phyloP scores from a whole-genome alignment of 2,797 vertebrate genomes.

The Thunnus albacares region DNA sequence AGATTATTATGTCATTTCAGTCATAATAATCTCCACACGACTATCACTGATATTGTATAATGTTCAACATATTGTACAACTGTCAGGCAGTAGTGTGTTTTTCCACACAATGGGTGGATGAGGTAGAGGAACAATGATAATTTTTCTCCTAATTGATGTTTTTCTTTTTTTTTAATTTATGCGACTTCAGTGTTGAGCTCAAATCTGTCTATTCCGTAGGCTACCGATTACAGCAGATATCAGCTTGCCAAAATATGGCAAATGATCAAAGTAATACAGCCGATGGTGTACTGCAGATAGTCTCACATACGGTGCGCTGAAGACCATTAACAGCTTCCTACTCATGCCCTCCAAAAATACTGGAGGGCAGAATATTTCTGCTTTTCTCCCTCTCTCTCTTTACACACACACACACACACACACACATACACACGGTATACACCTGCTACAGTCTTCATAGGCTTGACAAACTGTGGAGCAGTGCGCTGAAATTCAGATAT shows the following conservation, averaged over 20 bases:
- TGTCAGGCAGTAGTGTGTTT: not conserved
- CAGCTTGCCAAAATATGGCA: not conserved
- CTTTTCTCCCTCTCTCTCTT: not conserved
- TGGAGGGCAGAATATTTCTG: slow-evolving; percentile 15
- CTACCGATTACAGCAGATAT: slow-evolving; percentile 10
- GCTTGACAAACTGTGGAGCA: not conserved
- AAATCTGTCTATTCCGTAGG: slow-evolving; percentile 8
- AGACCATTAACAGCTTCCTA: slow-evolving; percentile 53
- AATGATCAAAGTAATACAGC: not conserved
- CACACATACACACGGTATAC: not conserved
- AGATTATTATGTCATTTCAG: not conserved
- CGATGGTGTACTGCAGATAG: slow-evolving; percentile 25
- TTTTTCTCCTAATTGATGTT: not conserved
- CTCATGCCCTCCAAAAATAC: slow-evolving; percentile 53
- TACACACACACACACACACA: slow-evolving; percentile 4
- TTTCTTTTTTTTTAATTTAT: not conserved
- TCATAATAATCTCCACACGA: not conserved
- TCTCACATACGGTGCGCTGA: slow-evolving; percentile 3
- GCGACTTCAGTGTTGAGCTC: not conserved
- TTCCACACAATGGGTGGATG: not conserved
- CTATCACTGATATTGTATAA: not conserved
- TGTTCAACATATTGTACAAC: not conserved
- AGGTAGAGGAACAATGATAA: not conserved
- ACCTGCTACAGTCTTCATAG: not conserved
- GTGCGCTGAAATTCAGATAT: not conserved